Percentiles rank a stretch among this genome's conserved stretches.
phyloP scores from a whole-genome alignment of 2,797 vertebrate species.

The Enteromius viviparus region DNA sequence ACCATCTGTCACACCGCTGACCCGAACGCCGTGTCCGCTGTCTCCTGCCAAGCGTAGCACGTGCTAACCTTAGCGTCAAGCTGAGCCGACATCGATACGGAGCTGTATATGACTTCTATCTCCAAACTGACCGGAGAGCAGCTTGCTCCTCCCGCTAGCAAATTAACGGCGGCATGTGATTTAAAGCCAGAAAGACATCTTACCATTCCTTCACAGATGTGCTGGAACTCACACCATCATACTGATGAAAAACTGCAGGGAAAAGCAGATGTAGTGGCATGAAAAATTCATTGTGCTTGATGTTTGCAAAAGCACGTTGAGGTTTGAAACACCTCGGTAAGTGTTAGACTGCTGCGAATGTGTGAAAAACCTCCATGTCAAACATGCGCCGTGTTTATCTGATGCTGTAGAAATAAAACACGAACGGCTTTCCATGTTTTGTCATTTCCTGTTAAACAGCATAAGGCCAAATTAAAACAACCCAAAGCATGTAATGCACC shows the following conservation, averaged over 20 bases:
- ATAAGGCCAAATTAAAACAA: conserved; percentile 37
- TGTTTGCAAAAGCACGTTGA: conserved; percentile 73
- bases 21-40: conserved; percentile 9
- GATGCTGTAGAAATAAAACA: conserved; percentile 38
- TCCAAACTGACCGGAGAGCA: conserved; percentile 1
- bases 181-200: conserved; percentile 31
- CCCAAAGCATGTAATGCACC: conserved; percentile 3
- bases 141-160: background rate
- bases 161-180: conserved; percentile 39
- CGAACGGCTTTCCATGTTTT: conserved; percentile 26
- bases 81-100: conserved; percentile 16
- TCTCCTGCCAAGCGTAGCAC: conserved; percentile 31
- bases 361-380: conserved; percentile 54
- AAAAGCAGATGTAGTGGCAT: conserved; percentile 77
- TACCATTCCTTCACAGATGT: conserved; percentile 23
- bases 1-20: conserved; percentile 54
- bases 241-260: conserved; percentile 34
- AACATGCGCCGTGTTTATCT: conserved; percentile 41
- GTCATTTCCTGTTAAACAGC: conserved; percentile 41
- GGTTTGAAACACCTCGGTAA: conserved; percentile 65
- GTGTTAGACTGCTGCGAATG: conserved; percentile 65
- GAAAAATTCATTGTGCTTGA: conserved; percentile 80
- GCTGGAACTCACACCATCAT: conserved; percentile 31
- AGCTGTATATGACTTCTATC: conserved; percentile 21
- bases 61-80: conserved; percentile 26